phyloP scores from a whole-genome alignment of 2,797 vertebrate genomes.

The Chloroceryle amazona region DNA sequence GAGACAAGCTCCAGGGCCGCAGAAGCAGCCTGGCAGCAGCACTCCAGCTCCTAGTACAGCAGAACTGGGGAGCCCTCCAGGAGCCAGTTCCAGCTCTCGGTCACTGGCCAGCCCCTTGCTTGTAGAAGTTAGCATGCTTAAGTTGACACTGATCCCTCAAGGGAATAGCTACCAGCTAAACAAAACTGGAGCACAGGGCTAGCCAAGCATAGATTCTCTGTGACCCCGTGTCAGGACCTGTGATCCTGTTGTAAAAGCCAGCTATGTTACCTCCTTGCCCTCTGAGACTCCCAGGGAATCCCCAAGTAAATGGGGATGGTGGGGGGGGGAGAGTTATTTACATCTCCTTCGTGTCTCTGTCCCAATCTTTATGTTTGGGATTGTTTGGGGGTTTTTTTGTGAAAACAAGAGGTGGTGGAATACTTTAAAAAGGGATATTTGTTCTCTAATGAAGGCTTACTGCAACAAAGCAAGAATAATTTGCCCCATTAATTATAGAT shows the following conservation, averaged over 20 bases:
- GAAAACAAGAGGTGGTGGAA: background rate
- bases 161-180: slow-evolving; percentile 56
- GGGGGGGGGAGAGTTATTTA: background rate
- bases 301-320: background rate
- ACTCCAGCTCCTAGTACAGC: background rate
- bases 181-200: slow-evolving; percentile 57
- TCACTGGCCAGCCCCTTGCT: background rate
- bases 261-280: slow-evolving; percentile 47
- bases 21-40: slow-evolving; percentile 10
- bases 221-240: slow-evolving; percentile 58
- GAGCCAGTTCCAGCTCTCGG: background rate
- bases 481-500: slow-evolving; percentile 29
- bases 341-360: background rate
- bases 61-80: background rate
- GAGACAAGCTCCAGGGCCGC: background rate
- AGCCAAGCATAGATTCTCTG: slow-evolving; percentile 43
- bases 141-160: slow-evolving; percentile 45
- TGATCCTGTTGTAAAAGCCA: slow-evolving; percentile 52
- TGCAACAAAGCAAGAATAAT: background rate
- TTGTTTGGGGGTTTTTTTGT: too few species aligned
- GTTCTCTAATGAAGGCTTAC: background rate
- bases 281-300: slow-evolving; percentile 51
- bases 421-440: background rate
- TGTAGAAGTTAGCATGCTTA: slow-evolving; percentile 29
- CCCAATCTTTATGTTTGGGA: background rate